A percentile compares a stretch with the other conserved stretches of the same genome.
phyloP scores from a whole-genome alignment of 2,113 vertebrate genomes.

The Chloroceryle aenea region DNA sequence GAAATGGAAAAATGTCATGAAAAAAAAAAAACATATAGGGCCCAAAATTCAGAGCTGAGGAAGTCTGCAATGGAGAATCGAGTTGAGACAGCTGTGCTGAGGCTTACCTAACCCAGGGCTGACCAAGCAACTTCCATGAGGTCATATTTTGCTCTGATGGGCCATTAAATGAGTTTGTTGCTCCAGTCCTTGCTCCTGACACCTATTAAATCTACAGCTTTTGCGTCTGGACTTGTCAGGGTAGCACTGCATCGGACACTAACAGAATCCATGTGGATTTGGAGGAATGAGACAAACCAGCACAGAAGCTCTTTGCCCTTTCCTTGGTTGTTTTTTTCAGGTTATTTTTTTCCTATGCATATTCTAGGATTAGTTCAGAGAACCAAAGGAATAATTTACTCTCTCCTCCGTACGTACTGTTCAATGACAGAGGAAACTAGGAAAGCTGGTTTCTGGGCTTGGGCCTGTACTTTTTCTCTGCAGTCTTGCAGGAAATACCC shows the following conservation, averaged over 20 bases:
- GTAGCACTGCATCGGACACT: background rate
- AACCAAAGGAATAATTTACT: background rate
- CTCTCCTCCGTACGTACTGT: background rate
- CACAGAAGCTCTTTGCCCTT: background rate
- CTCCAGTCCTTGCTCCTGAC: conserved; percentile 32
- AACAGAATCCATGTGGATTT: background rate
- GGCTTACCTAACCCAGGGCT: conserved; percentile 58
- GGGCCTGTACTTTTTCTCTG: background rate
- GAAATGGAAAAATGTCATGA: conserved; percentile 53
- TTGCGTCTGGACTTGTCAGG: conserved; percentile 38
- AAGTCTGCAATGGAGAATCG: conserved; percentile 53
- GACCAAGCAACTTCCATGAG: conserved; percentile 47
- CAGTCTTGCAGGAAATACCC: background rate
- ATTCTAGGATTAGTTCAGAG: background rate
- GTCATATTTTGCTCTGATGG: conserved; percentile 31
- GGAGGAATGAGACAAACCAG: background rate
- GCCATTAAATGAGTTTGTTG: conserved; percentile 28
- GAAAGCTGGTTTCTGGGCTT: background rate
- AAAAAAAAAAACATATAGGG: background rate
- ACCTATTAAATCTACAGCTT: conserved; percentile 48
- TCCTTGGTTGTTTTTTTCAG: background rate
- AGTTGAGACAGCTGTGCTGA: conserved; percentile 63
- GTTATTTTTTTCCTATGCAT: background rate
- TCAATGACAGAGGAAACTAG: background rate
- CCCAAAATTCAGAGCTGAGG: conserved; percentile 37